Conservation (phyloP, 2,113 vertebrate genomes). For the Tonatia bakeri region DNA sequence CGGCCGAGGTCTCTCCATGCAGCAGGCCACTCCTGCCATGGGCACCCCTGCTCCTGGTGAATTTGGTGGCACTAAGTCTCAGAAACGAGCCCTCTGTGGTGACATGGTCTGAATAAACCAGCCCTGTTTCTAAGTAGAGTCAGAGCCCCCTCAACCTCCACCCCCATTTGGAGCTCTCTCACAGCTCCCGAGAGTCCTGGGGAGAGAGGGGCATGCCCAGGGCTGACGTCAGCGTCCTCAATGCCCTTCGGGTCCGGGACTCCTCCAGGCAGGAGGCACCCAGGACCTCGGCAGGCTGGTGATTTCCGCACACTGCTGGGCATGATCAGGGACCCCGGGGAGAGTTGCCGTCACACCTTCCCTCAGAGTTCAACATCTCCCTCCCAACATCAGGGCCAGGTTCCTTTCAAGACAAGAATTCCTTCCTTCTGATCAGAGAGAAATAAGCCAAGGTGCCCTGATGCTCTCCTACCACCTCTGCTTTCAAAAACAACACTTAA, state of each 20-base stretch:
- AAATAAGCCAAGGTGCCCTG: not conserved
- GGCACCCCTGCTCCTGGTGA: too few species aligned
- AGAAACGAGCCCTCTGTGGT: not conserved
- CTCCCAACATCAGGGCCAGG: not conserved
- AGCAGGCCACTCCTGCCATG: fast-evolving
- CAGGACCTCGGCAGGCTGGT: not conserved
- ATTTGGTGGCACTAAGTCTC: fast-evolving
- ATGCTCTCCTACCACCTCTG: not conserved
- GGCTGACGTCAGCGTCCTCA: not conserved
- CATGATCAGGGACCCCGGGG: fast-evolving
- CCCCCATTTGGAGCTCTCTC: too few species aligned
- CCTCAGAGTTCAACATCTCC: not conserved
- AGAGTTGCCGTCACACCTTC: fast-evolving
- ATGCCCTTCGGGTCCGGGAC: too few species aligned
- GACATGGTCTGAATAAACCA: not conserved
- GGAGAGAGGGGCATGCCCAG: fast-evolving
- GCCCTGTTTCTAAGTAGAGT: not conserved
- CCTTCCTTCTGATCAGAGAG: not conserved
- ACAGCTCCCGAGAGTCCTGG: not conserved
- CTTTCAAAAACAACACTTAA: not conserved
- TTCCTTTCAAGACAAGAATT: not conserved
- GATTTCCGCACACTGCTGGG: fast-evolving
- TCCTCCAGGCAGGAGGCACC: not conserved
- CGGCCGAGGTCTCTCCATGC: too few species aligned
- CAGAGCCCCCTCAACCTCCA: not conserved